A percentile compares a stretch with the other conserved stretches of the same genome.
Conservation (phyloP, 2,797 vertebrate species). For the Bryconaethiops microstoma region DNA sequence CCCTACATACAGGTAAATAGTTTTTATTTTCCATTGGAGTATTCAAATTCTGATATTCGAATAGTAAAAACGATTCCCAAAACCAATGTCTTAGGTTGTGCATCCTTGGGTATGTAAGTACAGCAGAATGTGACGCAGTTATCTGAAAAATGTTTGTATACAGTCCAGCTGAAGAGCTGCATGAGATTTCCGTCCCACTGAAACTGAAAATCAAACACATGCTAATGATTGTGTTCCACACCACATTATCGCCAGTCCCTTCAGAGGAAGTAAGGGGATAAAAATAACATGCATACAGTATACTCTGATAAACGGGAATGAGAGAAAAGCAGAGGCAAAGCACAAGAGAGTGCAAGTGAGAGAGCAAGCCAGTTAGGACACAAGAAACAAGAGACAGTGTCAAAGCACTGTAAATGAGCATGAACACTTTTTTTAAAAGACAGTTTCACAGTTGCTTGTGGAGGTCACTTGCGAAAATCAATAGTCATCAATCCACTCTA, state of each 20-base stretch:
- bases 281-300: neutral
- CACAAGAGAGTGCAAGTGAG: neutral
- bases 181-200: neutral
- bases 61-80: too few species aligned
- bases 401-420: neutral
- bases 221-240: neutral
- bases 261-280: slow-evolving; percentile 6
- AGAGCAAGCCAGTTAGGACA: neutral
- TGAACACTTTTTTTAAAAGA: neutral
- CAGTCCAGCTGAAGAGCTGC: neutral
- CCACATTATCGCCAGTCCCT: neutral
- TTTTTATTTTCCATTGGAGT: too few species aligned
- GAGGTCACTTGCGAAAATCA: slow-evolving; percentile 13
- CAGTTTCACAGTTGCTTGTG: neutral
- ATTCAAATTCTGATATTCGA: too few species aligned
- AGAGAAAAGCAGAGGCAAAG: neutral
- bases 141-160: neutral
- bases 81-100: too few species aligned
- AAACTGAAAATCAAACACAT: neutral
- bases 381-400: neutral
- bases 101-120: neutral
- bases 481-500: slow-evolving; percentile 14
- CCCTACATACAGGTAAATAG: too few species aligned
- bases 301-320: neutral
- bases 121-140: neutral